Percentiles rank a stretch among this genome's conserved stretches.
Conservation (phyloP, 2,797 vertebrate genomes). For the Cyprinodon diabolis region DNA sequence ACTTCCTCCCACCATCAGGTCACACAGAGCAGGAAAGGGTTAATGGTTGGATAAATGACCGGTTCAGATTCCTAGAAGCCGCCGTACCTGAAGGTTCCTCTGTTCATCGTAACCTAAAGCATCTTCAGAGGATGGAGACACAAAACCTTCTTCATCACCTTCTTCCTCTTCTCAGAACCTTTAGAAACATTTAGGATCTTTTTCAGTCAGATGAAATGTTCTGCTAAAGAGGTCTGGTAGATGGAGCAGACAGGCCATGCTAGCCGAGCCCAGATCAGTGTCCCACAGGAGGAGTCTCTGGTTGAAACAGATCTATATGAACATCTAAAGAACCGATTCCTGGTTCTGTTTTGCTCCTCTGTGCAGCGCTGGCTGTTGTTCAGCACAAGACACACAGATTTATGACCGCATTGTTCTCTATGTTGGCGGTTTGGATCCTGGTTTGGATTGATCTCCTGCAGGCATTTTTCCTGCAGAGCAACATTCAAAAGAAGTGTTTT, state of each 20-base stretch:
- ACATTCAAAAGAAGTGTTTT: not conserved
- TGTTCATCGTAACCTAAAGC: no score
- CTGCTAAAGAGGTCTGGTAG: no score
- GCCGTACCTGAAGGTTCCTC: no score
- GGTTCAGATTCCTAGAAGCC: no score
- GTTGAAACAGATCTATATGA: not conserved
- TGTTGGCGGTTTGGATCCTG: not conserved
- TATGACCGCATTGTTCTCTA: slow-evolving; percentile 18
- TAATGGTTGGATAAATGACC: no score
- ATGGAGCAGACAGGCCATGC: no score
- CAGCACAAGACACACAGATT: slow-evolving; percentile 3
- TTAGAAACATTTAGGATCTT: not conserved
- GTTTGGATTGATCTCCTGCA: slow-evolving; percentile 13
- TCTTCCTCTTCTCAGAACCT: not conserved
- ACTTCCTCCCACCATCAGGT: no score
- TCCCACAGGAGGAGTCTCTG: not conserved
- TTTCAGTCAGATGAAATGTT: no score
- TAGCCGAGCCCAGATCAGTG: not conserved
- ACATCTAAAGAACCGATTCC: not conserved
- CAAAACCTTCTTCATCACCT: no score
- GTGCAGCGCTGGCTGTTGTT: not conserved
- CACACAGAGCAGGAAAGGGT: no score
- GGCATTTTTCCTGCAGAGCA: slow-evolving; percentile 27
- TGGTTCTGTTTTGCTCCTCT: not conserved
- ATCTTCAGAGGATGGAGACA: no score